These are phyloP conservation scores for Petroica traversi DNA, from an alignment of 2,113 vertebrate species.

Conservation along the genomic window DNA sequence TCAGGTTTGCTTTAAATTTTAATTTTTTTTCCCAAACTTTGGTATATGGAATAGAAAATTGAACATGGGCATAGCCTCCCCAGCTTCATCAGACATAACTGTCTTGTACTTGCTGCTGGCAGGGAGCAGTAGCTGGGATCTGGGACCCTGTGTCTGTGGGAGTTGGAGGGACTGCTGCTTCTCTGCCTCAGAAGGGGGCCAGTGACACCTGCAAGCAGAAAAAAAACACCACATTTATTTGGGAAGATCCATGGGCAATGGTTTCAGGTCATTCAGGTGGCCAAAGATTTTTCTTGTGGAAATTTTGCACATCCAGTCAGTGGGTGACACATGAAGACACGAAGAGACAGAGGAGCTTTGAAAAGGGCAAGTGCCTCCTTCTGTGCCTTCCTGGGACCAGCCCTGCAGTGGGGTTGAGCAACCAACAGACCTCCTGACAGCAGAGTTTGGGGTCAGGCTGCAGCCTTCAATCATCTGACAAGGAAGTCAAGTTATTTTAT, in stretches of 20 bases:
- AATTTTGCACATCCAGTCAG: not conserved
- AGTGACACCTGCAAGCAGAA: not conserved
- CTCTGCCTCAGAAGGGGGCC: not conserved
- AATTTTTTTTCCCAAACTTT: not conserved
- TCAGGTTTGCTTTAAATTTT: not conserved
- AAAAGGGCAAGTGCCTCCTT: not conserved
- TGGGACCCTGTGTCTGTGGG: not conserved
- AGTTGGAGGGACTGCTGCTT: not conserved
- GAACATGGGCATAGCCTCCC: fast-evolving
- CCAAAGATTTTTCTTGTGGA: not conserved
- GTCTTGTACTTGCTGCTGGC: fast-evolving
- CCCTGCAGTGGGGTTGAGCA: not conserved
- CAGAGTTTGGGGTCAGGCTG: not conserved
- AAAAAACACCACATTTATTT: fast-evolving
- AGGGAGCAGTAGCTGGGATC: not conserved
- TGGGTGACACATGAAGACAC: not conserved
- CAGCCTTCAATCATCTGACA: not conserved
- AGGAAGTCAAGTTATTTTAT: not conserved
- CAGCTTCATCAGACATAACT: not conserved
- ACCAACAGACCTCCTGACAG: not conserved
- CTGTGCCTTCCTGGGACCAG: not conserved
- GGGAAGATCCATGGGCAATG: not conserved
- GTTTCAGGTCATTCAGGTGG: not conserved
- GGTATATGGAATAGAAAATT: not conserved
- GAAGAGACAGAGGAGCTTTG: not conserved